Evolutionary conservation across 2,888 invertebrate genomes (phyloP), one percentile per base, ranked within the genome.

Genomic region (Mystacides longicornis): DNA sequence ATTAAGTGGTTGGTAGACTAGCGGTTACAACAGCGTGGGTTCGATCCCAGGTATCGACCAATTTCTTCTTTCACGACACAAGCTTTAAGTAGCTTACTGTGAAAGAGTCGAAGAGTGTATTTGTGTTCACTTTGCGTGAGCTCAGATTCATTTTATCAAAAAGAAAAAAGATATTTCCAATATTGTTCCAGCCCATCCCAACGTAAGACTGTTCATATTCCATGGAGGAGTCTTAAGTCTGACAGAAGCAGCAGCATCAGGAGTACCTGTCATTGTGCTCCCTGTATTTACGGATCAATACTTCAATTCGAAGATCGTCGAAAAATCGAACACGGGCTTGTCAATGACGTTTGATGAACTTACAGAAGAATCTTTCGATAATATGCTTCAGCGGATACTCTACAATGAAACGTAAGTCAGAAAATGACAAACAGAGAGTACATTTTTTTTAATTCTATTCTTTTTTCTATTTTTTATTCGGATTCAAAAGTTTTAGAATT

Each of bases 221-320:
- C 81, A 81, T 62, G 80, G 79, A 2, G 81, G 80, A 11, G 71
- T 77, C 48, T 74, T 78, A 22, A 74, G 77, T 42, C 63, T 76
- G 1, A 70, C 71, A 14, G 80, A 80, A 63, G 68, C 78, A 0
- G 69, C 68, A 33, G 73, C 69, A 58, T 71, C 74, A 60, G 75
- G 69, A 1, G 71, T 76, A 0, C 76, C 76, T 0, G 52, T 68
- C 3, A 47, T 69, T 7, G 67, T 65, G 1, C 63, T 69, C 1
- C 68, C 68, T 4, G 51, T 68, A 19, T 64, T 64, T 33, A 64
- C 60, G 14, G 68, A 69, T 56, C 68, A 69, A 55, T 55, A 62
- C 23, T 47, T 63, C 46, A 69, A 68, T 57, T 64, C 67, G 59
- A 55, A 53, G 23, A 64, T 62, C 37, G 63, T 65, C 11, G 62